phyloP scores from a whole-genome alignment of 2,797 vertebrate genomes.

The Gymnocypris eckloni region DNA sequence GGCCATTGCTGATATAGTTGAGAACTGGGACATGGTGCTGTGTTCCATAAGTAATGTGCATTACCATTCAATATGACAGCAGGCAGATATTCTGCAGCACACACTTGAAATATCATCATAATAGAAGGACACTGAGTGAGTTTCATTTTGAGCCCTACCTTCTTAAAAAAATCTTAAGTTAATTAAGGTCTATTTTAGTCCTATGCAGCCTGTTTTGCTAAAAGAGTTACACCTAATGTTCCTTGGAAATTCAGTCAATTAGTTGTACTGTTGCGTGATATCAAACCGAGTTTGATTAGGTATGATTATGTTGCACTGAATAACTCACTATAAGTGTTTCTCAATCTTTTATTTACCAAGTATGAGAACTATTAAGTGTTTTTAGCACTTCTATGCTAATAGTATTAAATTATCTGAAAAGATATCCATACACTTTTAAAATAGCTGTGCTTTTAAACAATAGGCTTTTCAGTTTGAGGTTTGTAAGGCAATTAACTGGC shows the following conservation, averaged over 20 bases:
- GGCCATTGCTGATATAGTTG: slow-evolving; percentile 1
- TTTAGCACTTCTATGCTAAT: slow-evolving; percentile 26
- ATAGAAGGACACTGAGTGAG: background rate
- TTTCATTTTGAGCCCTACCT: slow-evolving; percentile 6
- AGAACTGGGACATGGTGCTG: slow-evolving; percentile 16
- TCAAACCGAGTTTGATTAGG: slow-evolving; percentile 39
- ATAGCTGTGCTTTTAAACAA: slow-evolving; percentile 24
- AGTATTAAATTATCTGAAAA: slow-evolving; percentile 45
- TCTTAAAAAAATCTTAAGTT: slow-evolving; percentile 2
- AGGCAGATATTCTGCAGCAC: slow-evolving; percentile 13
- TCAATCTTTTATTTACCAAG: slow-evolving; percentile 21
- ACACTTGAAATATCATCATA: slow-evolving; percentile 7
- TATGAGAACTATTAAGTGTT: slow-evolving; percentile 19
- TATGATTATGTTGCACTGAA: slow-evolving; percentile 26
- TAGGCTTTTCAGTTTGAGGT: slow-evolving; percentile 32
- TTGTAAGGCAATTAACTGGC: slow-evolving; percentile 8
- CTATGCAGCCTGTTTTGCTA: slow-evolving; percentile 24
- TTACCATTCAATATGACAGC: slow-evolving; percentile 25
- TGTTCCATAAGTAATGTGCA: slow-evolving; percentile 40
- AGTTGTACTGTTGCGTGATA: slow-evolving; percentile 39
- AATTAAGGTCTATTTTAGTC: slow-evolving; percentile 28
- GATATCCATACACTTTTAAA: background rate
- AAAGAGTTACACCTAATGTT: slow-evolving; percentile 41
- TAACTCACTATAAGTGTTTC: slow-evolving; percentile 26
- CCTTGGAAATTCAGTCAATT: slow-evolving; percentile 43